phyloP scores from a whole-genome alignment of 2,797 vertebrate genomes.

The Mormyrus hasselquistii region DNA sequence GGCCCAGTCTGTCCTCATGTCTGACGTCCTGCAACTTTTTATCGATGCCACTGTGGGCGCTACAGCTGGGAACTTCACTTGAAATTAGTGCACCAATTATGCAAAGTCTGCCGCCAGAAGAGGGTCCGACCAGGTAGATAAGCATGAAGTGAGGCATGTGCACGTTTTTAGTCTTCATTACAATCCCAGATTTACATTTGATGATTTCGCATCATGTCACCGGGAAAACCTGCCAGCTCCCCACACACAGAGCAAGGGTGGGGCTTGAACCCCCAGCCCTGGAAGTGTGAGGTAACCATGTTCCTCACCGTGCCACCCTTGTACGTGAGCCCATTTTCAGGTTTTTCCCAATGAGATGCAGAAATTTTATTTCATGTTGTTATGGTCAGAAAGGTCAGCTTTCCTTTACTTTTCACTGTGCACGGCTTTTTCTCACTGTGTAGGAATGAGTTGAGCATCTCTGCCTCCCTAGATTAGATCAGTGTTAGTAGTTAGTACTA shows the following conservation, averaged over 20 bases:
- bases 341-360: neutral
- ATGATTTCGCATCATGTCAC: neutral
- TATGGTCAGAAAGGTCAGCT: neutral
- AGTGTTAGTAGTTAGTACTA: neutral
- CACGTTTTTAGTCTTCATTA: neutral
- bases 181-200: neutral
- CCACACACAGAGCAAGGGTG: neutral
- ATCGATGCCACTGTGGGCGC: neutral
- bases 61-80: neutral
- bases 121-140: too few species aligned
- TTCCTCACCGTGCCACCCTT: neutral
- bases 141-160: neutral
- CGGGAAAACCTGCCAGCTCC: neutral
- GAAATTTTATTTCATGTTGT: neutral
- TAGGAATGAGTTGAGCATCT: neutral
- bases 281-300: neutral
- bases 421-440: neutral
- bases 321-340: neutral
- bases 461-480: neutral
- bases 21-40: neutral
- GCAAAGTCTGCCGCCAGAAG: neutral
- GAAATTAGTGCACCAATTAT: neutral
- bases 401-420: neutral
- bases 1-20: neutral
- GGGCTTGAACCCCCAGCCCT: neutral